These are phyloP conservation scores for Caerostris extrusa DNA, from an alignment of 1,140 invertebrate species.

Conservation along the genomic window DNA sequence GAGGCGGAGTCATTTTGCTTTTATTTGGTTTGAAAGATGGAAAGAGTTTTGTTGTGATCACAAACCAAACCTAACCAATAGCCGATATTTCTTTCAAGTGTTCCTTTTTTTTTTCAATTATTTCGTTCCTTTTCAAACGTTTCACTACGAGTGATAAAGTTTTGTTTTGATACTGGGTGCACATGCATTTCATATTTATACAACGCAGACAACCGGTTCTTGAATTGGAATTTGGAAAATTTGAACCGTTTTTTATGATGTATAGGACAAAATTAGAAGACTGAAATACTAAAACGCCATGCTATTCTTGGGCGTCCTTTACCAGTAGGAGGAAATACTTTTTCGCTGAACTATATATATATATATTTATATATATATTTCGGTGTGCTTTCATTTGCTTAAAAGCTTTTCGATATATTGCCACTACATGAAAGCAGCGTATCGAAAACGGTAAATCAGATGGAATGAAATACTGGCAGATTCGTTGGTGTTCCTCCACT, in stretches of 20 bases:
- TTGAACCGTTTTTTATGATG: constrained; percentile 48
- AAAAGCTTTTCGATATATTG: too few species aligned
- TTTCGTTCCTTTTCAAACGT: not conserved
- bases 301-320: too few species aligned
- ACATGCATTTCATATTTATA: constrained; percentile 68
- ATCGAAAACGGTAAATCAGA: too few species aligned
- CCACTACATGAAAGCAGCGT: too few species aligned
- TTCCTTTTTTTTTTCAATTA: not conserved
- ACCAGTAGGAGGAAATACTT: too few species aligned
- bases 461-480: too few species aligned
- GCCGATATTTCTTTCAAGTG: not conserved
- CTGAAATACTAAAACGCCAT: too few species aligned
- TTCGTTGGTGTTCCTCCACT: too few species aligned
- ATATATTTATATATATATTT: too few species aligned
- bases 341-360: too few species aligned
- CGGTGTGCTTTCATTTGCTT: too few species aligned
- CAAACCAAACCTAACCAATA: not conserved
- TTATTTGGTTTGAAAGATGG: constrained; percentile 39
- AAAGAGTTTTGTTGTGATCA: not conserved
- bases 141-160: constrained; percentile 39
- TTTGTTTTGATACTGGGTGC: not conserved
- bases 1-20: not conserved
- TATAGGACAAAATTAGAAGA: constrained; percentile 5
- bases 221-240: constrained; percentile 8
- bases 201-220: not conserved